Conservation (phyloP, 2,113 vertebrate species). For the Lampris incognitus region DNA sequence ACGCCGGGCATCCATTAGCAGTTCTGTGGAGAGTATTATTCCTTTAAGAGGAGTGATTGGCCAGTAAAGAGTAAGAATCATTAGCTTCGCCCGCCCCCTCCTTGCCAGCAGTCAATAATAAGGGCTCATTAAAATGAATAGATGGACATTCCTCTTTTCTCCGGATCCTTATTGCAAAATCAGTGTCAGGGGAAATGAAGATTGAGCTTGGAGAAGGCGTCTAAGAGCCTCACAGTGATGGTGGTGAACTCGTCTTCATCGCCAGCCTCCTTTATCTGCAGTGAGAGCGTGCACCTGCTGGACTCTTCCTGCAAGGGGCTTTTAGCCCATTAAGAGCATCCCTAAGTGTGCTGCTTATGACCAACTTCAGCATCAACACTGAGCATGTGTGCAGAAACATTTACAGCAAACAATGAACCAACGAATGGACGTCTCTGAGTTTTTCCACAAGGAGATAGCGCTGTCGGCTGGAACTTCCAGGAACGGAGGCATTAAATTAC, state of each 20-base stretch:
- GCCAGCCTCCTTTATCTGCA: constrained; percentile 80
- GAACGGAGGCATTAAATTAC: constrained; percentile 2
- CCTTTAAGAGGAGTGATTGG: constrained; percentile 83
- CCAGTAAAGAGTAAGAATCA: constrained; percentile 83
- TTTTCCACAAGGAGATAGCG: constrained; percentile 21
- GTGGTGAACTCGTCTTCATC: constrained; percentile 81
- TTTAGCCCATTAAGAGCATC: constrained; percentile 79
- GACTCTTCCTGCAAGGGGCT: constrained; percentile 75
- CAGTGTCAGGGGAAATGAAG: constrained; percentile 86
- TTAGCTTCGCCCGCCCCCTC: constrained; percentile 82
- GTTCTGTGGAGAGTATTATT: constrained; percentile 82
- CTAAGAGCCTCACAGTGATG: constrained; percentile 84
- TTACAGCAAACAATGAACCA: constrained; percentile 70
- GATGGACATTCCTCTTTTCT: constrained; percentile 85
- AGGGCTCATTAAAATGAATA: constrained; percentile 87
- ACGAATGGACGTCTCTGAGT: constrained; percentile 41
- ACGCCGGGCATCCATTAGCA: constrained; percentile 82
- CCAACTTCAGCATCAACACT: constrained; percentile 75
- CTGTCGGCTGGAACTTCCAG: constrained; percentile 22
- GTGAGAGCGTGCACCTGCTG: constrained; percentile 82
- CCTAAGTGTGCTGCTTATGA: constrained; percentile 65
- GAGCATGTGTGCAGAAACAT: constrained; percentile 69
- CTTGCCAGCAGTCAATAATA: constrained; percentile 85
- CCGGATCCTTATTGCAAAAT: constrained; percentile 85
- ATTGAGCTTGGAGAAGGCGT: constrained; percentile 80